A percentile compares a stretch with the other conserved stretches of the same genome.
These are phyloP conservation scores for Rhopalosiphum nymphaeae DNA, from an alignment of 2,888 invertebrate species.

Conservation along the genomic window DNA sequence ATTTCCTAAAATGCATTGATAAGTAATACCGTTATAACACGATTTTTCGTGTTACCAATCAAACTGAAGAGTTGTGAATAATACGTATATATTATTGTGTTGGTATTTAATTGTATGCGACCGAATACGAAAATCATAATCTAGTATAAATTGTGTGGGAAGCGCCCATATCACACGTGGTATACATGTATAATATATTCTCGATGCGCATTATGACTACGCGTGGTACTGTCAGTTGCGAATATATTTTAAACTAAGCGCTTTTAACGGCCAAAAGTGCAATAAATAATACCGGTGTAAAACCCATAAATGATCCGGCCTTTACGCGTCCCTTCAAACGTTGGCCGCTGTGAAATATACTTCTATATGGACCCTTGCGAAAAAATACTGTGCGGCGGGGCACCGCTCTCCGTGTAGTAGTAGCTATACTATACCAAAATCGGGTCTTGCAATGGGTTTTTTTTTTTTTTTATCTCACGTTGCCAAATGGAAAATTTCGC, in stretches of 20 bases:
- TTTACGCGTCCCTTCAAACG: conserved; percentile 43
- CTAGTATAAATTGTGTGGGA: not conserved
- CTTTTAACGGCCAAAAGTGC: conserved; percentile 41
- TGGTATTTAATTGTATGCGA: not conserved
- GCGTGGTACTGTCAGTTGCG: conserved; percentile 37
- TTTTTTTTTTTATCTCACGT: not conserved
- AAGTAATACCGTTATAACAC: not conserved
- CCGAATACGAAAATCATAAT: conserved; percentile 7
- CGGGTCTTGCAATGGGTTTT: not conserved
- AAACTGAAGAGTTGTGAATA: not conserved
- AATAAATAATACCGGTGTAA: conserved; percentile 51
- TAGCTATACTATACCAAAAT: not conserved
- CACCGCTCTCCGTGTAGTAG: not conserved
- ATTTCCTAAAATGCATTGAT: not conserved
- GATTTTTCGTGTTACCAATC: not conserved
- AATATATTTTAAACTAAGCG: conserved; percentile 37
- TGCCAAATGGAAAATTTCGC: not conserved
- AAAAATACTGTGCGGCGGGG: not conserved
- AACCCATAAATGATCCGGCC: conserved; percentile 53
- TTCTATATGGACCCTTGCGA: conserved; percentile 14
- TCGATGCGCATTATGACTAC: not conserved
- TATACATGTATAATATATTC: not conserved
- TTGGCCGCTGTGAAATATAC: conserved; percentile 36
- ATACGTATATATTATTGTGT: not conserved
- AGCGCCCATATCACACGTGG: not conserved